Percentiles rank a stretch among this genome's conserved stretches.
Evolutionary conservation across 2,888 invertebrate genomes (phyloP).

Genomic region (Trissonchulus latispiculum): DNA sequence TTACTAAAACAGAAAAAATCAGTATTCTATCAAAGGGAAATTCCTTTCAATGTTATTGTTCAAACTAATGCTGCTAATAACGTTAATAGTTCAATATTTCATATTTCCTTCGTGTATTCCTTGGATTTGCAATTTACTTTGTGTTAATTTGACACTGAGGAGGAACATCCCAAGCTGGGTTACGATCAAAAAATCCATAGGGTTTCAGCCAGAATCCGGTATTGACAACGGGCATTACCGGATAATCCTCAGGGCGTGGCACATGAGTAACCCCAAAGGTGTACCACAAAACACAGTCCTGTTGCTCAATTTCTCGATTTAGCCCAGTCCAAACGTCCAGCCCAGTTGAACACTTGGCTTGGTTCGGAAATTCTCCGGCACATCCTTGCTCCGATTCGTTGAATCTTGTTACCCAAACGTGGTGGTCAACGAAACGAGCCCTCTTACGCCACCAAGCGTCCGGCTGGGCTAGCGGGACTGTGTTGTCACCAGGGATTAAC

Average conservation of each 20-base stretch:
- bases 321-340: slow-evolving; percentile 18
- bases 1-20: too few species aligned
- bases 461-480: background rate
- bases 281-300: slow-evolving; percentile 24
- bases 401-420: slow-evolving; percentile 24
- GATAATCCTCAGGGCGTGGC: slow-evolving; percentile 23
- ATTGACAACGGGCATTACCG: slow-evolving; percentile 22
- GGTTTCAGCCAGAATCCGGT: slow-evolving; percentile 23
- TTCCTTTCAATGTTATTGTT: too few species aligned
- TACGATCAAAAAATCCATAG: slow-evolving; percentile 21
- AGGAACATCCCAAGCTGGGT: slow-evolving; percentile 21
- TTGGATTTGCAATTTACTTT: too few species aligned
- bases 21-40: too few species aligned
- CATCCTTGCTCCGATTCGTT: slow-evolving; percentile 1
- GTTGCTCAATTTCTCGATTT: slow-evolving; percentile 18
- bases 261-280: slow-evolving; percentile 22
- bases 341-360: slow-evolving; percentile 7
- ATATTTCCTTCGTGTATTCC: too few species aligned
- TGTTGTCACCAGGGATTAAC: background rate
- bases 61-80: too few species aligned
- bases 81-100: too few species aligned
- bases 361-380: slow-evolving; percentile 22
- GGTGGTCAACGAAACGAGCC: slow-evolving; percentile 23
- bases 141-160: slow-evolving; percentile 5
- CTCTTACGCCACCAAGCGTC: slow-evolving; percentile 18